Evolutionary conservation across 2,113 vertebrate genomes (phyloP), one percentile per base, ranked within the genome.

Genomic region (Coturnix japonica): DNA sequence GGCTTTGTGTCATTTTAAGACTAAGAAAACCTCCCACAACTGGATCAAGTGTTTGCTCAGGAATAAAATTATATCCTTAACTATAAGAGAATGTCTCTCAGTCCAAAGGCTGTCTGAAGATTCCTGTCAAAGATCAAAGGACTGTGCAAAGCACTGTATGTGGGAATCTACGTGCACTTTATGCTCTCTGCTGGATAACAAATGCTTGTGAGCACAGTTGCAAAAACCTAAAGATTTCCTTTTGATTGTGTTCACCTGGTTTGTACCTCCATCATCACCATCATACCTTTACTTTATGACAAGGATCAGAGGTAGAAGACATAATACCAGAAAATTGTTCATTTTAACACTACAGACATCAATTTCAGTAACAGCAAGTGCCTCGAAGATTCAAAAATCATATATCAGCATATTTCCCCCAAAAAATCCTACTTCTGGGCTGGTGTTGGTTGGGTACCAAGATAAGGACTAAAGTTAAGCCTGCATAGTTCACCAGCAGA

Each of bases 111-210:
- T 66, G 78, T 43, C 78, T 93, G 81, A 86, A 91, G 84, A 76
- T 81, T 91, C 64, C 64, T 89, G 83, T 81, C 70, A 85, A 84
- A 79, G 66, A 95, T 92, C 63, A 96, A 94, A 94, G 81, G 56
- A 73, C 33, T 71, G 17, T 75, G 81, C 47, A 47, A 88, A 61
- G 44, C 47, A 18, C n/a, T 5, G 2, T 43, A 64, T 54, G 43
- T 67, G 64, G 63, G 49, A 81, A 87, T 92, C 60, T 66, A 35
- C 30, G 51, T 85, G 70, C 69, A 74, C 51, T 87, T 93, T 77
- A 85, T 87, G 76, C 60, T 85, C 75, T 87, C 33, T 89, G 51
- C 75, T 91, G 90, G 90, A 43, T 87, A 82, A 83, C 44, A 89
- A 92, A 92, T 26, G 60, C n/a, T 63, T 63, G 85, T 51, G 56